phyloP scores from a whole-genome alignment of 2,797 vertebrate species.

The Pitangus sulphuratus region DNA sequence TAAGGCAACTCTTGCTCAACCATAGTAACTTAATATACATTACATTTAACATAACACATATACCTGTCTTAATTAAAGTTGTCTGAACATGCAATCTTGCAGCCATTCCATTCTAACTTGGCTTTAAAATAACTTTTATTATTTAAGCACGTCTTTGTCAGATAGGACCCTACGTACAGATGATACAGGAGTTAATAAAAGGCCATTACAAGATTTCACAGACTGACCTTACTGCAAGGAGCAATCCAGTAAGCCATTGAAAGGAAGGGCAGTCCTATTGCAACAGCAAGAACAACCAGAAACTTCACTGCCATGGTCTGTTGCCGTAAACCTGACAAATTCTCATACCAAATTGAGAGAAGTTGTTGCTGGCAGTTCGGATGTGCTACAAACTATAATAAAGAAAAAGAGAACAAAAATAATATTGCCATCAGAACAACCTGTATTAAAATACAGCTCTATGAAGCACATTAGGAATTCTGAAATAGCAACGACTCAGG shows the following conservation, averaged over 20 bases:
- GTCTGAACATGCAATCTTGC: neutral
- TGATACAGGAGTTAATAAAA: neutral
- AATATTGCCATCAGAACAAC: neutral
- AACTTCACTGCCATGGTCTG: constrained; percentile 94
- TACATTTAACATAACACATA: neutral
- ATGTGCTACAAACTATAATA: constrained; percentile 94
- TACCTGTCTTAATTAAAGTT: neutral
- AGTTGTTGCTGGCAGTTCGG: constrained; percentile 99
- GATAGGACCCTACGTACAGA: neutral
- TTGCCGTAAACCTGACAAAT: constrained; percentile 90
- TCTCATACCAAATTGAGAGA: constrained; percentile 98
- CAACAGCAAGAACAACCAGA: constrained; percentile 92
- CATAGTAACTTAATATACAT: neutral
- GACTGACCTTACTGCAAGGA: constrained; percentile 92
- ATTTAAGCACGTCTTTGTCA: neutral
- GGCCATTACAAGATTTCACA: neutral
- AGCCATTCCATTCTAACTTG: neutral
- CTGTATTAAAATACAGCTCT: neutral
- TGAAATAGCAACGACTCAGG: neutral
- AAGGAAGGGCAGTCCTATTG: constrained; percentile 89
- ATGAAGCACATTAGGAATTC: neutral
- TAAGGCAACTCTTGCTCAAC: neutral
- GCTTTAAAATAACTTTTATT: neutral
- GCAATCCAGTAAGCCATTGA: constrained; percentile 92
- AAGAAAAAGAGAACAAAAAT: neutral